Evolutionary conservation across 2,888 invertebrate genomes (phyloP), one percentile per base, ranked within the genome.

Genomic region (Gerris lacustris): DNA sequence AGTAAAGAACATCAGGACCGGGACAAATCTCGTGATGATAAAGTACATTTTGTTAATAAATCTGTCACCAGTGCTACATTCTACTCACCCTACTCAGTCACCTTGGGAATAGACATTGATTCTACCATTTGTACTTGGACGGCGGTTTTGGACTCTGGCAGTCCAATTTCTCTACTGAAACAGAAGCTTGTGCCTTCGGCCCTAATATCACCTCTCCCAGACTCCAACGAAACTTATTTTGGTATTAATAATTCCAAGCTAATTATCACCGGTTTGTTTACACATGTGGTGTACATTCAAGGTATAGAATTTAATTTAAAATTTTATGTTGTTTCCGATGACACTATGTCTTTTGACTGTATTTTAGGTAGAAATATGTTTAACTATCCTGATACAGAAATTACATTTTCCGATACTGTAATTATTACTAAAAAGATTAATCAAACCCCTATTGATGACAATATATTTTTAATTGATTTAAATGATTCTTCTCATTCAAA

Each of bases 151-250:
- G 70, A 66, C 18, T 44, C 45, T 66, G 70, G 66, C 5, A 66
- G 66, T n/a, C 70, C 70, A 31, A 69, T 69, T 18, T 70, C 70
- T 5, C 18, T 66, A 45, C 9, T 69, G 6, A 18, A 45, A n/a
- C 45, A 55, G 45, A 72, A 73, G 67, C 75, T 75, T 67, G 76
- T 76, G 55, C 72, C 73, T 11, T 7, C 7, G 47, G 47, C 6
- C 11, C 11, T 47, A 11, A 47, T 47, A 11, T 47, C 11, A 47
- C 47, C 47, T 7, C 47, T 11, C 11, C 47, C 47, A 7, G 47
- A 47, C 6, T 6, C 6, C 11, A 47, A 47, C 11, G 47, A 47
- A 47, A 7, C 47, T 47, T 47, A 47, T 47, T 47, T 47, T 47
- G 47, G 47, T 47, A 47, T 47, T 47, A 47, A 47, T 47, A 47